Evolutionary conservation across 2,888 invertebrate genomes (phyloP).

Genomic region (Sphaerophoria rueppellii): DNA sequence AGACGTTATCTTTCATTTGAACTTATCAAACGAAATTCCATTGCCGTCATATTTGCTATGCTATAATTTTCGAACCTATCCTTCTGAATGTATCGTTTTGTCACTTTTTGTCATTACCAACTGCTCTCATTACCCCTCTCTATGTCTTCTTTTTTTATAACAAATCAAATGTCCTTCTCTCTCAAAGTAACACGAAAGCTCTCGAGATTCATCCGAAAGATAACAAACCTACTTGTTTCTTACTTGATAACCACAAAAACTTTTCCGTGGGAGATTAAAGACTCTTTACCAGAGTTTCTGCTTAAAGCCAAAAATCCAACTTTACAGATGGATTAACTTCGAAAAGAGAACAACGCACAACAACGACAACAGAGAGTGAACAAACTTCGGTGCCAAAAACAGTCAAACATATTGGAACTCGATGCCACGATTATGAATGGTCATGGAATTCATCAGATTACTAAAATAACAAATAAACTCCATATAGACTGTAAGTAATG

Average conservation of each 20-base stretch:
- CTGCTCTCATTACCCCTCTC: too few species aligned
- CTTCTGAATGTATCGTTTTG: background rate
- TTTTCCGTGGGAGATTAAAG: conserved; percentile 60
- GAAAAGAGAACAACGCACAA: background rate
- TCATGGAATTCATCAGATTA: background rate
- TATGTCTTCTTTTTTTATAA: background rate
- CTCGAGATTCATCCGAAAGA: conserved; percentile 5
- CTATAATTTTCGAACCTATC: conserved; percentile 22
- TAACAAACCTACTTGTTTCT: conserved; percentile 45
- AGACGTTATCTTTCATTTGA: background rate
- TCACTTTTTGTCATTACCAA: background rate
- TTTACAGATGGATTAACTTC: conserved; percentile 20
- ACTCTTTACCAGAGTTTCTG: conserved; percentile 15
- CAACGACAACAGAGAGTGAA: background rate
- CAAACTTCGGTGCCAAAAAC: background rate
- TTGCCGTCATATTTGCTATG: background rate
- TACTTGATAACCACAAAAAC: conserved; percentile 25
- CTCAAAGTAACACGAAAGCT: background rate
- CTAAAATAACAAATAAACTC: conserved; percentile 12
- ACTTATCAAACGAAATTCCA: conserved; percentile 13
- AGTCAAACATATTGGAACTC: background rate
- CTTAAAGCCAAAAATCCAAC: background rate
- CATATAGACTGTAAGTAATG: background rate
- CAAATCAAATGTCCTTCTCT: background rate
- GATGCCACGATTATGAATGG: conserved; percentile 5